Conservation (phyloP, 1,140 invertebrate genomes). For the Lordiphosa collinella region DNA sequence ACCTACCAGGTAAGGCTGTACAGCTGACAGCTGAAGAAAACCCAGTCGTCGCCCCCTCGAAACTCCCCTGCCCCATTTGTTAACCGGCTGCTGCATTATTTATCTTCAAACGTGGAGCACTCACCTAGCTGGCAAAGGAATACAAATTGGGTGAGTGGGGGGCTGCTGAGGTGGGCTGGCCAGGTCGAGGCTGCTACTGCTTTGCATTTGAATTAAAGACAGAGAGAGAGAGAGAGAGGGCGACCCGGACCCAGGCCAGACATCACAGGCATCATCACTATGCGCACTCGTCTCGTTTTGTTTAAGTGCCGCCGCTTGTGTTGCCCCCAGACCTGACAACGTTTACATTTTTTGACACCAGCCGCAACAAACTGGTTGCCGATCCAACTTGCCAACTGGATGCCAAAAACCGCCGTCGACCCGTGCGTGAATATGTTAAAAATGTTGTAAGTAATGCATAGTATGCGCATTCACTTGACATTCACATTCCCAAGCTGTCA, state of each 20-base stretch:
- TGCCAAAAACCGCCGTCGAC: conserved; percentile 3
- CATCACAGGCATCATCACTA: conserved; percentile 34
- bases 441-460: conserved; percentile 45
- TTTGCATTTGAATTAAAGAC: conserved; percentile 67
- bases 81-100: conserved; percentile 60
- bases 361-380: conserved; percentile 12
- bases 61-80: conserved; percentile 2
- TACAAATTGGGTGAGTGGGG: conserved; percentile 1
- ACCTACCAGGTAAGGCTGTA: conserved; percentile 15
- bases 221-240: not conserved
- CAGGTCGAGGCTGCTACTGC: conserved; percentile 59
- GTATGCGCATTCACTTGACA: conserved; percentile 52
- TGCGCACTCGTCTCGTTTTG: conserved; percentile 30
- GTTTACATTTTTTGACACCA: conserved; percentile 45
- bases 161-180: not conserved
- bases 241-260: not conserved
- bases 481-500: conserved; percentile 37
- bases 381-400: not conserved
- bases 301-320: conserved; percentile 40
- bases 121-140: conserved; percentile 25
- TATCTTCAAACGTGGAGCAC: conserved; percentile 51
- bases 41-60: conserved; percentile 10
- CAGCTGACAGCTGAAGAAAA: conserved; percentile 63
- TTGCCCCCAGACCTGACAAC: conserved; percentile 20
- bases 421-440: conserved; percentile 51